Evolutionary conservation across 2,113 vertebrate genomes (phyloP).

Genomic region (Festucalex cinctus): DNA sequence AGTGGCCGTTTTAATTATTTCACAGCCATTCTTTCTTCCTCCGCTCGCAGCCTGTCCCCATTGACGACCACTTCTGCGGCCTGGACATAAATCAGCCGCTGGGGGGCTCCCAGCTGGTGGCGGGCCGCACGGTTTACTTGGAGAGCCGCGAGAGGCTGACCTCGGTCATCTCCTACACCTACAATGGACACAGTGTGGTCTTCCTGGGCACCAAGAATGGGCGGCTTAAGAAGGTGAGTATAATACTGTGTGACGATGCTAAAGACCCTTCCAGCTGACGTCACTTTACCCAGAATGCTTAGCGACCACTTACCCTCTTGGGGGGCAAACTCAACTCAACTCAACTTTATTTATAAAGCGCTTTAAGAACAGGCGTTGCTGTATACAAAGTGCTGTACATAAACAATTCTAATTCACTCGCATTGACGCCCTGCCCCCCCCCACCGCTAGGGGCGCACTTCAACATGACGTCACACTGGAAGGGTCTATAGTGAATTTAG

Average conservation of each 20-base stretch:
- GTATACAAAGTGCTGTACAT: no score
- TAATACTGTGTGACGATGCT: neutral
- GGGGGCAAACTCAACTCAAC: no score
- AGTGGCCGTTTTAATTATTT: constrained; percentile 8
- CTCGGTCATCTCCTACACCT: constrained; percentile 86
- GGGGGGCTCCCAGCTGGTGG: constrained; percentile 86
- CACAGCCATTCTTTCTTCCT: constrained; percentile 5
- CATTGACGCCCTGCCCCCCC: no score
- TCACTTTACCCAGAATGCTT: no score
- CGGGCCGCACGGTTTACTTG: constrained; percentile 80
- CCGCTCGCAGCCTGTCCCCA: constrained; percentile 86
- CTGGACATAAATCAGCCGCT: constrained; percentile 96
- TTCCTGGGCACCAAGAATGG: constrained; percentile 90
- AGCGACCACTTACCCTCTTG: no score
- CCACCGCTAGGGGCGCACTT: no score
- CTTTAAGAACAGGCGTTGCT: no score
- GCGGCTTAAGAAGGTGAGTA: constrained; percentile 86
- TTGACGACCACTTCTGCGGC: constrained; percentile 94
- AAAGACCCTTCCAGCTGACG: no score
- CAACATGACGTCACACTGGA: no score
- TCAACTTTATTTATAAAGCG: no score
- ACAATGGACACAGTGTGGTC: constrained; percentile 87
- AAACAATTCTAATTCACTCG: no score
- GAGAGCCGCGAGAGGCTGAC: constrained; percentile 88
- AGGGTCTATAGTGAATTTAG: neutral